Evolutionary conservation across 30 jellyfish, hydroid and myxozoan species (phyloP).

Genomic region (Pelagia noctiluca): DNA sequence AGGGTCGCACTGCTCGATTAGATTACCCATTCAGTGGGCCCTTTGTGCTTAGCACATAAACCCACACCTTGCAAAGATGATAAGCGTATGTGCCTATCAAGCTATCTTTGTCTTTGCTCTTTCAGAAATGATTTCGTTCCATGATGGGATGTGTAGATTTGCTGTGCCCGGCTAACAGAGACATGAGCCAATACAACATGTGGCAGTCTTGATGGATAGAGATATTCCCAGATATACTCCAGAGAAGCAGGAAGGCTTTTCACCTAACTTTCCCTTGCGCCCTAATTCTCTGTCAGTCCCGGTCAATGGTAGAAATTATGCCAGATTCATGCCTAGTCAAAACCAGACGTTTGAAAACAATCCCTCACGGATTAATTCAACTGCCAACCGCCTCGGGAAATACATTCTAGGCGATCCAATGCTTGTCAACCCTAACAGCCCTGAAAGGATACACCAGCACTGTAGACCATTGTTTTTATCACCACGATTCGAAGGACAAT

Average conservation of each 20-base stretch:
- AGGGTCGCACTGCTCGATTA: too few relatives aligned
- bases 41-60: too few relatives aligned
- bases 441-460: conserved; percentile 19
- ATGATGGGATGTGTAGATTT: not conserved
- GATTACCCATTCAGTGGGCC: too few relatives aligned
- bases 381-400: not conserved
- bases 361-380: not conserved
- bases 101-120: too few relatives aligned
- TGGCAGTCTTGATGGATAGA: conserved; percentile 7
- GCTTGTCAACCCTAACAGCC: conserved; percentile 21
- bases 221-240: not conserved
- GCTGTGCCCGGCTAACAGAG: not conserved
- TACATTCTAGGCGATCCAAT: conserved; percentile 62
- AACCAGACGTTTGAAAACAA: not conserved
- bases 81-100: too few relatives aligned
- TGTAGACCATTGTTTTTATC: conserved; percentile 42
- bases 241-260: not conserved
- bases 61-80: too few relatives aligned
- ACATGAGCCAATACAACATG: too few relatives aligned
- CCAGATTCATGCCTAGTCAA: not conserved
- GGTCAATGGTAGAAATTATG: not conserved
- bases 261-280: not conserved
- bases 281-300: conserved; percentile 9
- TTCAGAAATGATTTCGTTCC: not conserved
- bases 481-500: conserved; percentile 45